Percentiles rank a stretch among this genome's conserved stretches.
phyloP scores from a whole-genome alignment of 2,797 vertebrate species.

The Amniataba percoides region DNA sequence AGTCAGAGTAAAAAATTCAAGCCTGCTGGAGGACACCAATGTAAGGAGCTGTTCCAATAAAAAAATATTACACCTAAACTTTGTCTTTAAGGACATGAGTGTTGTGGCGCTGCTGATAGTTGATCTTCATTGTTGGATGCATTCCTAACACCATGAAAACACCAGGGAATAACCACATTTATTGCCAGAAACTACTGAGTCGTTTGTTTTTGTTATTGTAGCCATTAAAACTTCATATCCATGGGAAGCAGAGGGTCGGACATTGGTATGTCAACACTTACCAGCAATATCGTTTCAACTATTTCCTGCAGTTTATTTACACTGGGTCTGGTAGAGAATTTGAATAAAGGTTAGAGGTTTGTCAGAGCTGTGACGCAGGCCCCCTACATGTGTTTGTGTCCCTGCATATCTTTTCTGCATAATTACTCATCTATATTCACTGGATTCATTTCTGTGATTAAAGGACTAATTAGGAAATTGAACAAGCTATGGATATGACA shows the following conservation, averaged over 20 bases:
- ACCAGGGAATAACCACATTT: neutral
- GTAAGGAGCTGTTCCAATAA: too few species aligned
- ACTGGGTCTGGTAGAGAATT: conserved; percentile 41
- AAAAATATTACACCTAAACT: neutral
- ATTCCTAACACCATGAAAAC: conserved; percentile 1
- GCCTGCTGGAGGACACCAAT: neutral
- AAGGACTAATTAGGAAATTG: conserved; percentile 36
- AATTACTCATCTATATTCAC: conserved; percentile 18
- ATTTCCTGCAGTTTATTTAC: conserved; percentile 68
- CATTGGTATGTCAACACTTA: conserved; percentile 58
- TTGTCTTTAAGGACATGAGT: neutral
- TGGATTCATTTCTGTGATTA: conserved; percentile 23
- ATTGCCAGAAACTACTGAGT: neutral
- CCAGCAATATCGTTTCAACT: conserved; percentile 51
- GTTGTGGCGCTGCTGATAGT: neutral
- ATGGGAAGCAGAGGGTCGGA: conserved; percentile 54
- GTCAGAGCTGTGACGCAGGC: conserved; percentile 10
- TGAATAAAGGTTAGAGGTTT: conserved; percentile 43
- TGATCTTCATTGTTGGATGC: neutral
- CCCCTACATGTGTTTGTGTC: neutral
- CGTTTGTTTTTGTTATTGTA: conserved; percentile 61
- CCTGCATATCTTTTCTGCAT: neutral
- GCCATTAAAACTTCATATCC: conserved; percentile 60
- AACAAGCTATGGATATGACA: conserved; percentile 24
- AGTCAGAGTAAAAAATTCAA: neutral